These are phyloP conservation scores for Ramphastos sulfuratus DNA, from an alignment of 2,113 vertebrate genomes.

Conservation along the genomic window DNA sequence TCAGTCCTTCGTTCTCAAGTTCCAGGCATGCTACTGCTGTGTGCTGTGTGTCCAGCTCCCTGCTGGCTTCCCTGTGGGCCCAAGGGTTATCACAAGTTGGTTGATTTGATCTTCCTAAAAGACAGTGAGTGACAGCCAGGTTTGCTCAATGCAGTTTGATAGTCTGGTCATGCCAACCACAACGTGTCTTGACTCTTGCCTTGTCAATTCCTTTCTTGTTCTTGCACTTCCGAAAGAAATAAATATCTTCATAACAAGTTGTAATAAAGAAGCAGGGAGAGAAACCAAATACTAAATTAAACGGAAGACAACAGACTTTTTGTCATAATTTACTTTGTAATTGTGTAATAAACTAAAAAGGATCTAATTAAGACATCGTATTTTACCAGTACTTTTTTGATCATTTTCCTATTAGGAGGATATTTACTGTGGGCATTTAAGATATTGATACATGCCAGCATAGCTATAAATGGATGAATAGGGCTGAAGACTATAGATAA, in stretches of 20 bases:
- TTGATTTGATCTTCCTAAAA: constrained; percentile 24
- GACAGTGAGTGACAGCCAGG: neutral
- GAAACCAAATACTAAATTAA: neutral
- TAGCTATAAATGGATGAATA: neutral
- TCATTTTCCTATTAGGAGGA: neutral
- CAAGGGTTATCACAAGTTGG: constrained; percentile 9
- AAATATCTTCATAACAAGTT: neutral
- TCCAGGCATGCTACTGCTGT: constrained; percentile 19
- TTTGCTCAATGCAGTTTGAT: constrained; percentile 16
- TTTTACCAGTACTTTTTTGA: neutral
- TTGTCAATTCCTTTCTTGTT: constrained; percentile 51
- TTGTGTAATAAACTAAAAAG: neutral
- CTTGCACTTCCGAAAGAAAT: constrained; percentile 17
- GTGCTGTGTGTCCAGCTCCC: neutral
- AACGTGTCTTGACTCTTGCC: constrained; percentile 20
- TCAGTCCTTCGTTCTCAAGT: constrained; percentile 31
- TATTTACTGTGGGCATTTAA: neutral
- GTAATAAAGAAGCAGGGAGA: neutral
- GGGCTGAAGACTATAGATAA: neutral
- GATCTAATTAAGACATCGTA: neutral
- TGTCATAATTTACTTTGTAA: neutral
- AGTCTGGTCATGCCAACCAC: neutral
- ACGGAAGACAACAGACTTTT: neutral
- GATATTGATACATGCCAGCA: neutral
- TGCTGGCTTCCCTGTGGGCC: neutral